Evolutionary conservation across 2,797 vertebrate species (phyloP), one percentile per base, ranked within the genome.

Genomic region (Megalops cyprinoides): DNA sequence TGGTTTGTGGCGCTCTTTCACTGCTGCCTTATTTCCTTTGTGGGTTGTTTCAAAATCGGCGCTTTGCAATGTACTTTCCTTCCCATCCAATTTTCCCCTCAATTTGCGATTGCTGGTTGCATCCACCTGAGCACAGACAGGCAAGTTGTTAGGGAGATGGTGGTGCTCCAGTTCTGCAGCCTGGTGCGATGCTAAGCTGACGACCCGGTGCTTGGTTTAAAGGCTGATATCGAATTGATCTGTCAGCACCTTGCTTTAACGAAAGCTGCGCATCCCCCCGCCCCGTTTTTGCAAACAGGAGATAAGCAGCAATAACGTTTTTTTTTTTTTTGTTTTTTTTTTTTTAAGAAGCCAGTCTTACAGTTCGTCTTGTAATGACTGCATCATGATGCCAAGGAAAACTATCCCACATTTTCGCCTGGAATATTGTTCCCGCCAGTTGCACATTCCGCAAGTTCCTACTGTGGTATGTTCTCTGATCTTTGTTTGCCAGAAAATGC

Each of bases 251-350:
- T 62, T 31, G 28, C 58, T 62, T n/a, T n/a, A n/a, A n/a, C n/a
- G 25, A 62, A 62, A 28, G n/a, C 58, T 28, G 28, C 37, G 62
- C 31, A 65, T 58, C 58, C 31, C 20, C 12, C 9, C 12, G 9
- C 51, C 51, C 62, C 14, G n/a, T 62, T 34, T 18, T 37, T 65
- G 62, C 62, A 14, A 34, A 4, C 15, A 37, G 12, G 31, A 65
- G 25, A 60, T 60, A 60, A 60, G n/a, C 34, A 39, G 55, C 3
- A 48, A n/a, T 25, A 42, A 46, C 28, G 49, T 74, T 74, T 0
- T 78, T 31, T 65, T 46, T 78, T 39, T 78, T 60, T 78, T 79
- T 53, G n/a, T 0, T 78, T 31, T 65, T 46, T 78, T 39, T 78
- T 60, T 78, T 79, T 53, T 79, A 71, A 79, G 62, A 79, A 51